phyloP scores from a whole-genome alignment of 1,140 invertebrate species.

The Achroia grisella region DNA sequence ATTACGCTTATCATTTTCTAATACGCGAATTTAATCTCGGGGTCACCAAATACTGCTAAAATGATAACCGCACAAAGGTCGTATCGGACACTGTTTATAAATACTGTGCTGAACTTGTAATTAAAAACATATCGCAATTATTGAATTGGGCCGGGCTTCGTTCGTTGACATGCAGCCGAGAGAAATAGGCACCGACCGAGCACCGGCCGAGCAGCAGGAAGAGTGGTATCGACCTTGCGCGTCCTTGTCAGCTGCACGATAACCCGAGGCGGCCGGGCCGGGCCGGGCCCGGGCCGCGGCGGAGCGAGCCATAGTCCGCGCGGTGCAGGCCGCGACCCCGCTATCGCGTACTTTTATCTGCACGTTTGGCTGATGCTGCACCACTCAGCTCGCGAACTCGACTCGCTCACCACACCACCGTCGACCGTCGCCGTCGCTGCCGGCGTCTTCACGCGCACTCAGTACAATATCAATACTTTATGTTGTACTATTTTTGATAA shows the following conservation, averaged over 20 bases:
- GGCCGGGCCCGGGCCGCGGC: constrained; percentile 21
- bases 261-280: constrained; percentile 22
- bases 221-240: constrained; percentile 43
- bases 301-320: constrained; percentile 21
- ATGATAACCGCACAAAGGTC: constrained; percentile 27
- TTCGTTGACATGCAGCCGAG: neutral
- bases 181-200: neutral
- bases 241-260: constrained; percentile 44
- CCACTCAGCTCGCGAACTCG: constrained; percentile 31
- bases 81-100: constrained; percentile 24
- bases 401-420: constrained; percentile 14
- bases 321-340: constrained; percentile 46
- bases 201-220: constrained; percentile 14
- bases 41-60: constrained; percentile 25
- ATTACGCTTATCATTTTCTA: constrained; percentile 21
- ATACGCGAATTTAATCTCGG: constrained; percentile 16
- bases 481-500: no score
- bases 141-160: neutral
- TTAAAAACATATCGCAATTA: no score
- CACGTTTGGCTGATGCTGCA: constrained; percentile 17
- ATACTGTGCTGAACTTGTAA: neutral
- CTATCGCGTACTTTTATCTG: constrained; percentile 58
- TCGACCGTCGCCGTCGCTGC: constrained; percentile 17
- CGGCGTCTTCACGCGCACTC: neutral
- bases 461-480: no score